Percentiles rank a stretch among this genome's conserved stretches.
phyloP scores from a whole-genome alignment of 2,888 invertebrate genomes.

The Diaphora mendica region DNA sequence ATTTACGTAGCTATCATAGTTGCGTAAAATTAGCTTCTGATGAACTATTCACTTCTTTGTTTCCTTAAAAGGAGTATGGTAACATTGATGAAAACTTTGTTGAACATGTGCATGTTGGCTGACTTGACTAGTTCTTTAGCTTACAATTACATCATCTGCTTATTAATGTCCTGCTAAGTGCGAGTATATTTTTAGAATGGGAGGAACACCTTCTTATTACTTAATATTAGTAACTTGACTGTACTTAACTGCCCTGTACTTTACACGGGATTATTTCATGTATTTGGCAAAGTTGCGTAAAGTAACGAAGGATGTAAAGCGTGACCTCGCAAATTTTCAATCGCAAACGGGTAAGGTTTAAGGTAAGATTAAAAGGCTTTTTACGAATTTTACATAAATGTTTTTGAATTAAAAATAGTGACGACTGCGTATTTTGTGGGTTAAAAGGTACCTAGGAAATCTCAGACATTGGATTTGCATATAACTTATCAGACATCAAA shows the following conservation, averaged over 20 bases:
- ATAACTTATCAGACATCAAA: neutral
- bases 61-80: slow-evolving; percentile 15
- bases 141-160: slow-evolving; percentile 1
- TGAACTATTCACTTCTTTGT: slow-evolving; percentile 21
- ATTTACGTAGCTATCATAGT: slow-evolving; percentile 17
- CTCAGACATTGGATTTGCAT: neutral
- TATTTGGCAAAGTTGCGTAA: neutral
- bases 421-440: neutral
- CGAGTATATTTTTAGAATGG: neutral
- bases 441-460: neutral
- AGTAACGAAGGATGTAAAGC: neutral
- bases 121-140: neutral
- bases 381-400: neutral
- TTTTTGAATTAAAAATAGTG: neutral
- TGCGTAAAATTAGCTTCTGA: slow-evolving; percentile 18
- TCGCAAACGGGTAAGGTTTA: neutral
- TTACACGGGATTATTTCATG: neutral
- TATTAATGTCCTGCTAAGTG: neutral
- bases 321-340: neutral
- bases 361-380: neutral
- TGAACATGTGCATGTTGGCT: neutral
- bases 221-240: neutral
- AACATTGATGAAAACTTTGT: slow-evolving; percentile 2
- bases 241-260: neutral
- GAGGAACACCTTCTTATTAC: neutral